Base-by-base conservation (phyloP, 2,797 vertebrate genomes). In the Psittacula derbiana region DNA sequence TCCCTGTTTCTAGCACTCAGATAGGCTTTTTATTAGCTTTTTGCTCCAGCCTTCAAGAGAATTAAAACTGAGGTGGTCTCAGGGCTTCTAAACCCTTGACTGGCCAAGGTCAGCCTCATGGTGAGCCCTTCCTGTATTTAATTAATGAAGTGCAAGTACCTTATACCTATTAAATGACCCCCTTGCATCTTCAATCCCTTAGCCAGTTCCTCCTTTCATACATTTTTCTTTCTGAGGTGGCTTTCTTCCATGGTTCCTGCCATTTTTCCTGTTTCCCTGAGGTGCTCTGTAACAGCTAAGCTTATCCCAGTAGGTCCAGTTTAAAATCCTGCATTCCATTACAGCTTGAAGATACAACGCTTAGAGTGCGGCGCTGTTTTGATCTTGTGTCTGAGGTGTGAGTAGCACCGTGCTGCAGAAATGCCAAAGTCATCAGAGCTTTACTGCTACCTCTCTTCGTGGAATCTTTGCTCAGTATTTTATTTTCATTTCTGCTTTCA, bases 401-500 rank as follows among this genome's bases (percentile, higher is more conserved):
- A 80, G 74, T 76, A 90, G 38, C 38, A 12, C 33, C 10, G 25
- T 41, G 67, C 64, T 3, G 23, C 72, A 74, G 71, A 87, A 85
- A 73, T 61, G 47, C 71, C 73, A 25, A 30, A 16, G n/a, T 62
- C 55, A 11, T 82, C 91, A 62, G 64, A 80, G 41, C 67, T 85
- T 73, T 86, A 19, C 71, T 44, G 41, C 65, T 80, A 11, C 79
- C 31, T 89, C 72, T 47, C 50, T 74, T 88, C 58, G 6, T 12
- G 71, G 70, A 84, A 65, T 44, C 74, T 38, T 92, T 85, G 47
- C 75, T 83, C 41, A 38, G 43, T 74, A 41, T 92, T 95, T 92
- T 93, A 93, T 94, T 96, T 96, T 94, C 62, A 66, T 84, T 93
- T 90, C 88, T 94, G 41, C 53, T 96, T 93, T 83, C 55, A 61